These are phyloP conservation scores for Drosophila orosa DNA, from an alignment of 1,140 invertebrate species.

Conservation along the genomic window DNA sequence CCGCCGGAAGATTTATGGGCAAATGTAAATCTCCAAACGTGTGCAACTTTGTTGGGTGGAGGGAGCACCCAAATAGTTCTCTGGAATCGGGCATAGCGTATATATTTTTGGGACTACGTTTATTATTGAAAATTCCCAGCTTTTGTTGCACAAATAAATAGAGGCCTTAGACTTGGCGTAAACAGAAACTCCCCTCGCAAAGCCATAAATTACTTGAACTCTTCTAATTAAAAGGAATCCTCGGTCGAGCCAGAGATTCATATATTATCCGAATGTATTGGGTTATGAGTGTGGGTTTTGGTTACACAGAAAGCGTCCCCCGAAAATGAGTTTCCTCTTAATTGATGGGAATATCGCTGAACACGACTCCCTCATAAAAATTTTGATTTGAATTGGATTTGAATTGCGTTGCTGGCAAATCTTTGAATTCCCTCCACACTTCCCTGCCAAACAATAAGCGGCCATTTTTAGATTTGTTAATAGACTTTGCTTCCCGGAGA, in stretches of 20 bases:
- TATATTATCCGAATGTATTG: slow-evolving; percentile 44
- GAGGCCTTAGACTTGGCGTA: slow-evolving; percentile 39
- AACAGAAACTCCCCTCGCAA: slow-evolving; percentile 18
- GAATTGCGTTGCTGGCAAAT: slow-evolving; percentile 52
- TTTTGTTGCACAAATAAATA: slow-evolving; percentile 55
- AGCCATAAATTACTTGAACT: slow-evolving; percentile 65
- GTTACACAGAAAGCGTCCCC: slow-evolving; percentile 53
- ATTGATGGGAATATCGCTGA: slow-evolving; percentile 63
- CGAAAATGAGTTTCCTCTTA: slow-evolving; percentile 43
- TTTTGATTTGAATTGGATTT: slow-evolving; percentile 51
- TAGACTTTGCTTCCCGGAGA: slow-evolving; percentile 45
- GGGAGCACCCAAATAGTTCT: slow-evolving; percentile 5
- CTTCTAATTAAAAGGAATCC: slow-evolving; percentile 71
- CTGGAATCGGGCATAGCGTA: slow-evolving; percentile 45
- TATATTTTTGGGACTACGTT: slow-evolving; percentile 43
- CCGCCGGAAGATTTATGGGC: slow-evolving; percentile 69
- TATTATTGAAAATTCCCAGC: slow-evolving; percentile 56
- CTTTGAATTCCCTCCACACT: slow-evolving; percentile 8
- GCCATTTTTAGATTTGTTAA: slow-evolving; percentile 52
- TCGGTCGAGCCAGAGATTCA: slow-evolving; percentile 41
- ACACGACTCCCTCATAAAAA: slow-evolving; percentile 44
- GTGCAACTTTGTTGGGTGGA: slow-evolving; percentile 51
- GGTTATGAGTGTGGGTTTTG: slow-evolving; percentile 59
- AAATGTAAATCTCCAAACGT: slow-evolving; percentile 66
- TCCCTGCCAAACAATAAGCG: slow-evolving; percentile 51